These are phyloP conservation scores for Hemibagrus wyckioides DNA, from an alignment of 2,113 vertebrate species.

Conservation along the genomic window DNA sequence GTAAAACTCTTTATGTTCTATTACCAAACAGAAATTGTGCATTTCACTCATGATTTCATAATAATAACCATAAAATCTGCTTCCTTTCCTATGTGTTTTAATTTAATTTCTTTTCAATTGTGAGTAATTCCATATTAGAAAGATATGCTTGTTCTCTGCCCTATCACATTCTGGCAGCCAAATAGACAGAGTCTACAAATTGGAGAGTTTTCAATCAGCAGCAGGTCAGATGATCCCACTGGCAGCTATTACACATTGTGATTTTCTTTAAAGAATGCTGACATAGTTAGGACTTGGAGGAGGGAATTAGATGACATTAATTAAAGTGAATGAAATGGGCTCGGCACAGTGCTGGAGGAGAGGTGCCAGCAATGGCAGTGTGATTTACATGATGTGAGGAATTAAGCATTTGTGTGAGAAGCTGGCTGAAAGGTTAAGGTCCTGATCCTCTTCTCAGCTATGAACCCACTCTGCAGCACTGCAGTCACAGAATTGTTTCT, in stretches of 20 bases:
- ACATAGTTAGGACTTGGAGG: constrained; percentile 50
- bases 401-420: constrained; percentile 43
- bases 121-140: not conserved
- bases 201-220: constrained; percentile 48
- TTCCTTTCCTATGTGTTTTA: not conserved
- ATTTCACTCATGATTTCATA: not conserved
- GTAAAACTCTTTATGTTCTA: not conserved
- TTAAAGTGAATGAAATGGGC: constrained; percentile 50
- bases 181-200: constrained; percentile 35
- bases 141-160: not conserved
- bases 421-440: constrained; percentile 49
- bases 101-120: not conserved
- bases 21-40: not conserved
- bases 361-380: constrained; percentile 33
- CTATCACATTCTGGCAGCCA: not conserved
- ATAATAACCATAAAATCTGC: not conserved
- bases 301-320: constrained; percentile 58
- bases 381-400: constrained; percentile 59
- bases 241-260: constrained; percentile 43
- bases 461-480: constrained; percentile 37
- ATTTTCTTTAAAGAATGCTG: constrained; percentile 56
- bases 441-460: constrained; percentile 40
- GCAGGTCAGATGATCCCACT: constrained; percentile 43
- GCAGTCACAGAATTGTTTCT: constrained; percentile 50
- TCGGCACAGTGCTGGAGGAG: constrained; percentile 35